Evolutionary conservation across 2,113 vertebrate species (phyloP).

Genomic region (Callionymus lyra): DNA sequence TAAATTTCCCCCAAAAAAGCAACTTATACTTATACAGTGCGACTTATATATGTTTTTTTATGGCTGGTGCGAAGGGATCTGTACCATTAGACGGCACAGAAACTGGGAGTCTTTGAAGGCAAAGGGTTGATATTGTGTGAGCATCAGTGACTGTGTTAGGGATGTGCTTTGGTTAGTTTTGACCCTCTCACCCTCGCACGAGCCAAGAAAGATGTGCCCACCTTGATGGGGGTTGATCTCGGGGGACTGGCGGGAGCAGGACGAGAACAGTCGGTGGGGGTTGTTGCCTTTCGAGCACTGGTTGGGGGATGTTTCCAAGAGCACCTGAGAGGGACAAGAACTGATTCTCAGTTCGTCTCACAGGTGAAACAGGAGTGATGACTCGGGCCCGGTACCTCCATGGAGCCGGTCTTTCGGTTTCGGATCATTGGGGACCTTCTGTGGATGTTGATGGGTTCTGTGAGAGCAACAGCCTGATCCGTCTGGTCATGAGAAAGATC

Average conservation of each 20-base stretch:
- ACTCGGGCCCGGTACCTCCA: conserved; percentile 75
- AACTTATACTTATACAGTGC: too few relatives aligned
- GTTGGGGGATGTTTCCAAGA: conserved; percentile 79
- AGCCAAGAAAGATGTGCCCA: conserved; percentile 45
- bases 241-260: conserved; percentile 79
- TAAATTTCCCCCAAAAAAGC: too few relatives aligned
- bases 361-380: neutral
- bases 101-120: too few relatives aligned
- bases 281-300: conserved; percentile 66
- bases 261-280: conserved; percentile 84
- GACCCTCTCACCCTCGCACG: conserved; percentile 5
- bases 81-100: too few relatives aligned
- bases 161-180: too few relatives aligned
- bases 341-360: conserved; percentile 1
- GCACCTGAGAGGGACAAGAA: conserved; percentile 69
- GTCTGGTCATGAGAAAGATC: conserved; percentile 78
- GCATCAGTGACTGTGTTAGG: too few relatives aligned
- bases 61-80: too few relatives aligned
- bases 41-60: too few relatives aligned
- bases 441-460: conserved; percentile 71
- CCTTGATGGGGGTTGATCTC: conserved; percentile 85
- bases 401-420: conserved; percentile 84
- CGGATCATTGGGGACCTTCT: conserved; percentile 79
- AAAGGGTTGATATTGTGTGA: neutral
- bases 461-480: conserved; percentile 58